phyloP scores from a whole-genome alignment of 2,888 invertebrate species.

The Archips xylosteana region DNA sequence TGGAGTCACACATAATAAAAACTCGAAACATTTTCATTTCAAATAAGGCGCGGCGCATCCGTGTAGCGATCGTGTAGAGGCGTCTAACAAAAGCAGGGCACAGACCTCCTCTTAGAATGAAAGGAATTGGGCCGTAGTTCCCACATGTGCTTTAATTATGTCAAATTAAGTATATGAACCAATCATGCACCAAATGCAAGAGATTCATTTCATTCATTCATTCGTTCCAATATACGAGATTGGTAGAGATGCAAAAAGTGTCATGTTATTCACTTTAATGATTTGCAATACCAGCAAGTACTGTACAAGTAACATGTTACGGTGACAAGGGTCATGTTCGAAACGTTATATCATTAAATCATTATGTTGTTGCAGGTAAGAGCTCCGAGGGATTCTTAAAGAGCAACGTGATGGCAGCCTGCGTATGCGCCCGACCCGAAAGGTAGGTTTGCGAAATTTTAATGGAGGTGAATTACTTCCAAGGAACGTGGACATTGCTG shows the following conservation, averaged over 20 bases:
- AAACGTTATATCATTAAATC: background rate
- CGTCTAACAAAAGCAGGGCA: no score
- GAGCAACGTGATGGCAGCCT: background rate
- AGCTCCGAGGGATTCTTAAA: background rate
- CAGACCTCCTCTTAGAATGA: no score
- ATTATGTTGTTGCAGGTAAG: constrained; percentile 9
- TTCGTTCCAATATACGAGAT: no score
- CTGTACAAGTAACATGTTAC: background rate
- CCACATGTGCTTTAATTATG: no score
- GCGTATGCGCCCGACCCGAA: background rate
- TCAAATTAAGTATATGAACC: no score
- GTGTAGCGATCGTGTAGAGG: no score
- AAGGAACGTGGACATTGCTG: background rate
- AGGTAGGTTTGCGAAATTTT: background rate
- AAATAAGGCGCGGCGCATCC: no score
- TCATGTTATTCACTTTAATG: background rate
- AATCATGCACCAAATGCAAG: no score
- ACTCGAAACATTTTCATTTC: no score
- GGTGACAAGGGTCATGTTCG: background rate
- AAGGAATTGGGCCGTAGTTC: no score
- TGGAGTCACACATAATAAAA: no score
- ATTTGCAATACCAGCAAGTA: constrained; percentile 1
- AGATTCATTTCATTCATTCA: no score
- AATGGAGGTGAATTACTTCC: background rate
- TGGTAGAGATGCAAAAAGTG: background rate